Conservation (phyloP, 2,797 vertebrate species). For the Halcyon badia region DNA sequence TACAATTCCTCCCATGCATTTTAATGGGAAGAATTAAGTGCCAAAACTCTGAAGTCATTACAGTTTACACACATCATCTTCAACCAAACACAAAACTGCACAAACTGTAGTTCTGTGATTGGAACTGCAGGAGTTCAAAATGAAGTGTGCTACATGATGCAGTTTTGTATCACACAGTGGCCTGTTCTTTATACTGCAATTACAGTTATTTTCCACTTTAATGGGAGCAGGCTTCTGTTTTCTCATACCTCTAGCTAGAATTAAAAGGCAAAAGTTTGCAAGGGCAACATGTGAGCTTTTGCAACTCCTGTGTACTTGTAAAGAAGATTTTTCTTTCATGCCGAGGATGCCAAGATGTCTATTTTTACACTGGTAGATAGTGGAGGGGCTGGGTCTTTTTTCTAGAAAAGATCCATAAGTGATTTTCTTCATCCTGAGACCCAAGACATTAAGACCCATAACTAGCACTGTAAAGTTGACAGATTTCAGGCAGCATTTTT, state of each 20-base stretch:
- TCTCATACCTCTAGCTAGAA: background rate
- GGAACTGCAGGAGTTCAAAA: slow-evolving; percentile 1
- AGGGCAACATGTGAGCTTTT: background rate
- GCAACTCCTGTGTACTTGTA: background rate
- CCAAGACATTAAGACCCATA: background rate
- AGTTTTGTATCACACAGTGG: background rate
- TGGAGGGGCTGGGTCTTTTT: background rate
- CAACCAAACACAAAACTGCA: background rate
- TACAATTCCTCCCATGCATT: slow-evolving; percentile 7
- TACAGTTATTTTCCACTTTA: background rate
- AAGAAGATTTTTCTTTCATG: background rate
- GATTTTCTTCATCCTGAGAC: background rate
- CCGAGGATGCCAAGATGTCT: background rate
- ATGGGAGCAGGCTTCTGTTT: background rate
- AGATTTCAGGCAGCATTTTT: background rate
- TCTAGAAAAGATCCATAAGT: background rate
- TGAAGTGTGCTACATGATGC: background rate
- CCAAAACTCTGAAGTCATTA: background rate
- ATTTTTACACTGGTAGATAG: background rate
- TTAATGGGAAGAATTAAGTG: background rate
- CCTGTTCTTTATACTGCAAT: background rate
- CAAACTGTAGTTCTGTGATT: background rate
- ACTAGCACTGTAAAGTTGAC: background rate
- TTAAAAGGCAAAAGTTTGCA: background rate
- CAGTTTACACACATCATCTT: background rate